Base-by-base conservation (phyloP, 2,888 invertebrate species). In the Polia nebulosa region DNA sequence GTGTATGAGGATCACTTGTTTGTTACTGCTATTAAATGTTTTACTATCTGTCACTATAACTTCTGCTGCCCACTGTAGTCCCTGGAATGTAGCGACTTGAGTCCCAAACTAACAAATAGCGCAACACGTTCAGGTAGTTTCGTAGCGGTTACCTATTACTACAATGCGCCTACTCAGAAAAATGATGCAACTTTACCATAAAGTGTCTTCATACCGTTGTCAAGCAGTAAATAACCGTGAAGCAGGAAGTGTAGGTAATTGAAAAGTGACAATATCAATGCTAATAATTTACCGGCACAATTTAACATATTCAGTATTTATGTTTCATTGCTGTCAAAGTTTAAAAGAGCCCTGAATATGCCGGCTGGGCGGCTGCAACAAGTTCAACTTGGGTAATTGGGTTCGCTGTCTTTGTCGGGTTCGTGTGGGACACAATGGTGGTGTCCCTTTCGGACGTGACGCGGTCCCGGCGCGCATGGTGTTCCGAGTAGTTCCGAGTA, bases 331-430 rank as follows among this genome's bases (percentile, higher is more conserved):
- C 36, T 71, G 60, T 29, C 45, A 59, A 80, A 62, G 58, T 76
- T 75, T 49, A 75, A 57, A 49, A 25, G 51, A 60, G 25, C 29
- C 17, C 27, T 64, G n/a, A 80, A 45, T 52, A 34, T 39, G 66
- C 84, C 76, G 82, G 76, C 70, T 72, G 71, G 66, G 83, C 76
- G 82, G 76, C 70, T 72, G 71, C 66, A 70, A 66, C 67, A 65
- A 78, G 72, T 77, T 84, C 71, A 64, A 75, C 61, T 72, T 75
- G 67, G 76, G 61, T 75, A 65, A 78, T 77, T 62, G 61, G 63
- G 70, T 79, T 78, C 57, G 70, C 85, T 56, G 66, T 89, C 90
- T 74, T 80, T 84, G 51, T 90, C 83, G 69, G 39, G 34, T 57
- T 20, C 53, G 44, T 49, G 36, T 63, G 34, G 41, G 20, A n/a